Evolutionary conservation across 2,797 vertebrate genomes (phyloP).

Genomic region (Lithobates pipiens): DNA sequence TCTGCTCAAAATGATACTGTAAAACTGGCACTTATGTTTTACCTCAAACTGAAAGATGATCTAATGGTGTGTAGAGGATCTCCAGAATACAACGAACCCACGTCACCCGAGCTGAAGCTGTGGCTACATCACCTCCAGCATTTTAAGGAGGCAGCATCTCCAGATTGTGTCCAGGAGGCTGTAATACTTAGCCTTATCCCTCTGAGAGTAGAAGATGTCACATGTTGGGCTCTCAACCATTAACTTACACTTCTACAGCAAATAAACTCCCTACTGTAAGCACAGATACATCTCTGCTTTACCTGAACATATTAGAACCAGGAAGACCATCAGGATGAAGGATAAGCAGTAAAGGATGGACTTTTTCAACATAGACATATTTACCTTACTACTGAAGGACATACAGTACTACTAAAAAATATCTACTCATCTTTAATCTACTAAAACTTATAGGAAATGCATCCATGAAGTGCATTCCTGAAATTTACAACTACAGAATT

Average conservation of each 20-base stretch:
- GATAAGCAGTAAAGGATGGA: too few relatives aligned
- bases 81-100: neutral
- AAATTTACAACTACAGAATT: too few relatives aligned
- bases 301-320: too few relatives aligned
- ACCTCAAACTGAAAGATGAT: neutral
- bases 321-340: too few relatives aligned
- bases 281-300: too few relatives aligned
- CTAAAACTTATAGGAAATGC: too few relatives aligned
- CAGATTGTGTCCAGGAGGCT: slow-evolving; percentile 31
- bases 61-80: neutral
- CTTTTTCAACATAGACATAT: too few relatives aligned
- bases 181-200: slow-evolving; percentile 5
- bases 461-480: too few relatives aligned
- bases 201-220: neutral
- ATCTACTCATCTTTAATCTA: too few relatives aligned
- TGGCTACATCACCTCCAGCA: slow-evolving; percentile 40
- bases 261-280: too few relatives aligned
- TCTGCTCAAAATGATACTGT: neutral
- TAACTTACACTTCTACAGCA: neutral
- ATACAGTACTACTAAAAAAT: too few relatives aligned
- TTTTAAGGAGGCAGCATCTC: neutral
- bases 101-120: slow-evolving; percentile 8
- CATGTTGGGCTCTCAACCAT: slow-evolving; percentile 13
- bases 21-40: neutral
- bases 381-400: too few relatives aligned